These are phyloP conservation scores for Halictus rubicundus DNA, from an alignment of 1,140 invertebrate genomes.

Conservation along the genomic window DNA sequence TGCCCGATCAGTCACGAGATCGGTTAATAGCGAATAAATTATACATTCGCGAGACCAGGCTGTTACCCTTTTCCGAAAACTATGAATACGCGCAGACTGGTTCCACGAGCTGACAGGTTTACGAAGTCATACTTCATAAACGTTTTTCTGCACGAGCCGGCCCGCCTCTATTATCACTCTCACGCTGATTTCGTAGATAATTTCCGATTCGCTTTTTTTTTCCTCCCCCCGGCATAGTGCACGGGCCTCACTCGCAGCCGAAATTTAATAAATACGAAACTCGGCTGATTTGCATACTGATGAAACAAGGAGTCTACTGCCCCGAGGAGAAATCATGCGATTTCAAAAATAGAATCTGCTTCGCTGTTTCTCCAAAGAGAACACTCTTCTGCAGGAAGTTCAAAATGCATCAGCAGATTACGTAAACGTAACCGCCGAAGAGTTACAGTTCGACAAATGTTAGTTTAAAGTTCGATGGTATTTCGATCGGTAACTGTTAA, in stretches of 20 bases:
- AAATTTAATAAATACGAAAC: not conserved
- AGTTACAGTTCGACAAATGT: too few species aligned
- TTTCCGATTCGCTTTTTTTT: not conserved
- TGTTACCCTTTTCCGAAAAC: constrained; percentile 28
- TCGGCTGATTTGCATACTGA: constrained; percentile 11
- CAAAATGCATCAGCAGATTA: not conserved
- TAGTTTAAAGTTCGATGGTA: too few species aligned
- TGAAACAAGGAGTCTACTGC: not conserved
- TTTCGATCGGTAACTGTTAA: too few species aligned
- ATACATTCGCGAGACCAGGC: not conserved
- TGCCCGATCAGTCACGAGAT: not conserved
- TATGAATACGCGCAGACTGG: constrained; percentile 14
- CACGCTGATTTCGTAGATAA: not conserved
- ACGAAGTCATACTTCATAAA: not conserved
- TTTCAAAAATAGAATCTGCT: not conserved
- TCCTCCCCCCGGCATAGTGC: not conserved
- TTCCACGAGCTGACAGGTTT: constrained; percentile 19
- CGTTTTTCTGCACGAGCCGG: not conserved
- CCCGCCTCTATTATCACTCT: not conserved
- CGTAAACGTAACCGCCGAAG: too few species aligned
- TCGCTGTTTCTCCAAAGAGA: not conserved
- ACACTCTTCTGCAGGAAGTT: not conserved
- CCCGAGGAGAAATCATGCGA: not conserved
- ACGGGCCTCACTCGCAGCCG: not conserved
- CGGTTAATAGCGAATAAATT: not conserved